These are phyloP conservation scores for Scylla paramamosain DNA, from an alignment of 1,140 invertebrate genomes.

Conservation along the genomic window DNA sequence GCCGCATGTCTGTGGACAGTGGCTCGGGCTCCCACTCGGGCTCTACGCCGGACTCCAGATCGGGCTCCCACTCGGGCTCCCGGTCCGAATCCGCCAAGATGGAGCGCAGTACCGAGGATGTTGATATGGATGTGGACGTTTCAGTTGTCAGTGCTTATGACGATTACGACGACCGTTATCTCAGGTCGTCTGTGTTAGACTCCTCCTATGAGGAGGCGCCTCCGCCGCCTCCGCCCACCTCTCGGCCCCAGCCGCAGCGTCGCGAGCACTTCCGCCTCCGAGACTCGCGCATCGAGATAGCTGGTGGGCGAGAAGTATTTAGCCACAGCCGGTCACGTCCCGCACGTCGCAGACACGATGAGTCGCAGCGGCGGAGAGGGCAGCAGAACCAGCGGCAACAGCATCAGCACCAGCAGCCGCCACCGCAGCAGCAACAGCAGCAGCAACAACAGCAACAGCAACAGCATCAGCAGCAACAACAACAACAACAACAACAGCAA, in stretches of 20 bases:
- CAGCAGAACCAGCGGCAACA: slow-evolving; percentile 77
- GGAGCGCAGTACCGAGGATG: slow-evolving; percentile 70
- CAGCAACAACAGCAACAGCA: slow-evolving; percentile 77
- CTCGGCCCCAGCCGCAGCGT: slow-evolving; percentile 53
- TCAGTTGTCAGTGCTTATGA: slow-evolving; percentile 77
- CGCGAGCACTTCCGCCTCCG: slow-evolving; percentile 73
- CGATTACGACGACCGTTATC: slow-evolving; percentile 73
- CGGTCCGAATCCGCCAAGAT: slow-evolving; percentile 70
- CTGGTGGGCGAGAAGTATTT: slow-evolving; percentile 91
- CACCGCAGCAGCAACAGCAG: slow-evolving; percentile 41
- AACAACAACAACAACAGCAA: slow-evolving; percentile 71
- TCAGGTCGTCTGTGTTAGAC: slow-evolving; percentile 76
- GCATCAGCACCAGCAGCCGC: slow-evolving; percentile 70
- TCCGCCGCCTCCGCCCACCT: slow-evolving; percentile 47
- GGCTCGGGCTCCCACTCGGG: slow-evolving; percentile 77
- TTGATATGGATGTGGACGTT: slow-evolving; percentile 74
- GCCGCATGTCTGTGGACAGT: slow-evolving; percentile 78
- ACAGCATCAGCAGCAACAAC: slow-evolving; percentile 78
- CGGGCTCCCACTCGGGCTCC: slow-evolving; percentile 67
- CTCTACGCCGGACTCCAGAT: slow-evolving; percentile 73
- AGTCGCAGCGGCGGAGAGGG: slow-evolving; percentile 80
- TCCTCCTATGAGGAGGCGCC: slow-evolving; percentile 76
- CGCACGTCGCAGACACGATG: slow-evolving; percentile 80
- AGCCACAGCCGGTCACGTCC: slow-evolving; percentile 91
- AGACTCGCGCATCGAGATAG: slow-evolving; percentile 90